Evolutionary conservation across 2,797 vertebrate species (phyloP).

Genomic region (Epinephelus awoara): DNA sequence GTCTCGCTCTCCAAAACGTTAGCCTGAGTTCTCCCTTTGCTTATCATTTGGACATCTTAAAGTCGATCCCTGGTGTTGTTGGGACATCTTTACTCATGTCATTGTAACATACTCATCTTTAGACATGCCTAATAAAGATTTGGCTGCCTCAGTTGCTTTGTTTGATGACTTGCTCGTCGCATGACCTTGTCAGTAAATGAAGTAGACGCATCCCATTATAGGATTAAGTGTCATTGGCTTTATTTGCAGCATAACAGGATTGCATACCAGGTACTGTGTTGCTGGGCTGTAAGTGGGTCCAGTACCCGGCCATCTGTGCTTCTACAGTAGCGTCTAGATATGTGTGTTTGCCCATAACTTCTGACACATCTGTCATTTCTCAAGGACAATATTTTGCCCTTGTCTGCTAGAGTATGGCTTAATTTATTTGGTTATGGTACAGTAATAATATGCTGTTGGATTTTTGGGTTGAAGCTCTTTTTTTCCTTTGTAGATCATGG

Average conservation of each 20-base stretch:
- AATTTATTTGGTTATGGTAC: neutral
- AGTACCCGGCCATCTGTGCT: conserved; percentile 47
- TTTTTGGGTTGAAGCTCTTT: neutral
- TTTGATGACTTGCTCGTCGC: conserved; percentile 39
- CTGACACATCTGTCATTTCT: conserved; percentile 33
- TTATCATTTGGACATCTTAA: conserved; percentile 13
- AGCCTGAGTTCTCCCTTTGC: neutral
- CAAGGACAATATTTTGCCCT: neutral
- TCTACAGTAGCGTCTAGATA: neutral
- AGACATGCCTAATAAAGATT: neutral
- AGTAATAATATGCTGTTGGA: neutral
- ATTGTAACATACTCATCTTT: neutral
- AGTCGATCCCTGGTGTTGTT: neutral
- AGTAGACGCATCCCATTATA: conserved; percentile 75
- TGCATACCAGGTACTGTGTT: conserved; percentile 60
- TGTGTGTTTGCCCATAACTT: conserved; percentile 35
- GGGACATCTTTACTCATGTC: neutral
- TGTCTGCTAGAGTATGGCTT: neutral
- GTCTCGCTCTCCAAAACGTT: conserved; percentile 3
- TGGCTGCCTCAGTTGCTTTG: conserved; percentile 24
- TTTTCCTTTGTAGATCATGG: neutral
- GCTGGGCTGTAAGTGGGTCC: conserved; percentile 49
- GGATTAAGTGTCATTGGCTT: conserved; percentile 81
- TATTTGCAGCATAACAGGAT: conserved; percentile 77
- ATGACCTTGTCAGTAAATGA: conserved; percentile 76